A percentile compares a stretch with the other conserved stretches of the same genome.
phyloP scores from a whole-genome alignment of 2,113 vertebrate species.

The Datnioides undecimradiatus region DNA sequence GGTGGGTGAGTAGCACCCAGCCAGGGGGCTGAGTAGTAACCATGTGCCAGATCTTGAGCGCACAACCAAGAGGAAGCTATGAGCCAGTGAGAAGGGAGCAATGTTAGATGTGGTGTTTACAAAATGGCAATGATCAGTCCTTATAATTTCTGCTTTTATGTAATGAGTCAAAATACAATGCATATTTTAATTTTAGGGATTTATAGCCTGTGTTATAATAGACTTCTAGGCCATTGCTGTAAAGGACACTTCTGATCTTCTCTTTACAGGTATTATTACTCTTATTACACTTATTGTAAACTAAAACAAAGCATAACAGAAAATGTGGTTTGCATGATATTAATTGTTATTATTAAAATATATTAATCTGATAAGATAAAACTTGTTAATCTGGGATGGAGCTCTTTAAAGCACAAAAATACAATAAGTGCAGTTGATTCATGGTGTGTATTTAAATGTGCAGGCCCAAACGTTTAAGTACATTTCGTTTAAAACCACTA shows the following conservation, averaged over 20 bases:
- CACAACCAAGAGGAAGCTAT: too few species aligned
- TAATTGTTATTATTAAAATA: not conserved
- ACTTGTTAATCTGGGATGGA: not conserved
- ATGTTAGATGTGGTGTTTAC: too few species aligned
- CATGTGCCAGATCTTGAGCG: too few species aligned
- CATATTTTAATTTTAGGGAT: not conserved
- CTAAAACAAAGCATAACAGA: not conserved
- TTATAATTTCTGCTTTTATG: too few species aligned
- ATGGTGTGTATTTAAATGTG: not conserved
- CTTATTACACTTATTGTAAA: not conserved
- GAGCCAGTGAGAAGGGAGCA: too few species aligned
- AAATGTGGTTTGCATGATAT: not conserved
- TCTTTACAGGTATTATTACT: not conserved
- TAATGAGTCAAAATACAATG: slow-evolving; percentile 4
- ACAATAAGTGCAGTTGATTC: not conserved
- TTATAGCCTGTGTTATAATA: not conserved
- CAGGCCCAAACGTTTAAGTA: not conserved
- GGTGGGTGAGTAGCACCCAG: too few species aligned
- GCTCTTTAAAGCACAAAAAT: not conserved
- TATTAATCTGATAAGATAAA: slow-evolving; percentile 1
- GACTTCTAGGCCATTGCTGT: too few species aligned
- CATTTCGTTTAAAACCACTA: slow-evolving; percentile 4
- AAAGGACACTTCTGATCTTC: too few species aligned
- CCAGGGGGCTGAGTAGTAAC: too few species aligned
- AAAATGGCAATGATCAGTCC: too few species aligned